phyloP scores from a whole-genome alignment of 2,113 vertebrate species.

The Odocoileus hemionus region DNA sequence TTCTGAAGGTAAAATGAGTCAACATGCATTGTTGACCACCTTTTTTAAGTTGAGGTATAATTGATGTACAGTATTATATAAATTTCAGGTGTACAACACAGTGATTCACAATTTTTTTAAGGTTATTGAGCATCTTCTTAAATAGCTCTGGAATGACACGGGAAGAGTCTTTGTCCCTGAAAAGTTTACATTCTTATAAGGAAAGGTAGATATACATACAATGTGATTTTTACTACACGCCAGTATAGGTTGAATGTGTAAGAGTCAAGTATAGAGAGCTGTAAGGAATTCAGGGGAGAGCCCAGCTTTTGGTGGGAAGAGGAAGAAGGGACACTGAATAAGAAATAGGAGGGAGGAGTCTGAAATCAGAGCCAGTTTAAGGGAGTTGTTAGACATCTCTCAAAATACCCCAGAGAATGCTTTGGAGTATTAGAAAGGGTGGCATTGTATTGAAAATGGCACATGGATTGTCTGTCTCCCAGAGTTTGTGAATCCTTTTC shows the following conservation, averaged over 20 bases:
- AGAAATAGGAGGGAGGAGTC: background rate
- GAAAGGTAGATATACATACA: background rate
- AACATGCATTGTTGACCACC: background rate
- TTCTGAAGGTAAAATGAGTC: slow-evolving; percentile 1
- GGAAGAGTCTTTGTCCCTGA: background rate
- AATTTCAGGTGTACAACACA: background rate
- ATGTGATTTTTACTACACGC: background rate
- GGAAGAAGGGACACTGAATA: background rate
- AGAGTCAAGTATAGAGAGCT: background rate
- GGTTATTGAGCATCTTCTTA: slow-evolving; percentile 23
- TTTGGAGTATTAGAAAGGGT: slow-evolving; percentile 36
- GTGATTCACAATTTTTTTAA: background rate
- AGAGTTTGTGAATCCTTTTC: slow-evolving; percentile 71
- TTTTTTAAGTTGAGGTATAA: background rate
- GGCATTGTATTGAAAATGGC: slow-evolving; percentile 57
- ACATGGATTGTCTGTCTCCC: slow-evolving; percentile 32
- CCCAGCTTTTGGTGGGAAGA: background rate
- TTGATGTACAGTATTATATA: background rate
- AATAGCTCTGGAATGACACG: background rate
- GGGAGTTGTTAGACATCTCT: background rate
- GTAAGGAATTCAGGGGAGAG: background rate
- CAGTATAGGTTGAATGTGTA: background rate
- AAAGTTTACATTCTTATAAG: background rate
- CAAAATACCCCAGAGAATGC: background rate
- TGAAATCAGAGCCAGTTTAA: background rate